phyloP scores from a whole-genome alignment of 2,888 invertebrate genomes.

The Zeuzera pyrina region DNA sequence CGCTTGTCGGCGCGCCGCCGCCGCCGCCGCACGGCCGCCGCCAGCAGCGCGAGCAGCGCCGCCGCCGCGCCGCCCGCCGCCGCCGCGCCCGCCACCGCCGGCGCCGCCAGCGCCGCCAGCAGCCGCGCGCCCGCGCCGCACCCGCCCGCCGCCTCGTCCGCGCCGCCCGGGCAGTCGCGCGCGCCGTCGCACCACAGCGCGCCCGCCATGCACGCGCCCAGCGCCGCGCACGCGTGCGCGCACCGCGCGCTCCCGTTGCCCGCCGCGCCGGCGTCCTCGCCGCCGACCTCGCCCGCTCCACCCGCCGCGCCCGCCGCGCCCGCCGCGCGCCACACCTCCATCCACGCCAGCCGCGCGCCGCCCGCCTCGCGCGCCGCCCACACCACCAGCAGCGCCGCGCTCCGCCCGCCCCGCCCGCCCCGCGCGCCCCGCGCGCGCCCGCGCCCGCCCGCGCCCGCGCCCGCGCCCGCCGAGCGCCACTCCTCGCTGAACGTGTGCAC shows the following conservation, averaged over 20 bases:
- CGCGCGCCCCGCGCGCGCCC: slow-evolving; percentile 85
- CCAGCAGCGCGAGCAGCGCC: slow-evolving; percentile 23
- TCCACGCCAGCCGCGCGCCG: slow-evolving; percentile 83
- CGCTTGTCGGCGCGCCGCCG: slow-evolving; percentile 72
- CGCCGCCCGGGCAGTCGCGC: slow-evolving; percentile 78
- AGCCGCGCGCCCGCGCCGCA: slow-evolving; percentile 57
- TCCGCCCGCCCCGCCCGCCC: slow-evolving; percentile 44
- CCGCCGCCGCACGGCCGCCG: slow-evolving; percentile 34
- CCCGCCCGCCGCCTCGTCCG: slow-evolving; percentile 79
- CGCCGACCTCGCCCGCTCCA: slow-evolving; percentile 19
- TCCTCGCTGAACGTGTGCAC: slow-evolving; percentile 44
- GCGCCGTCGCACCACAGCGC: slow-evolving; percentile 84
- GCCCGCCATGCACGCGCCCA: slow-evolving; percentile 84
- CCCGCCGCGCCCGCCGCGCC: too few species aligned
- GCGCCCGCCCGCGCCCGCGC: slow-evolving; percentile 79
- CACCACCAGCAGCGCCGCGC: slow-evolving; percentile 85
- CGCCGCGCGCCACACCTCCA: slow-evolving; percentile 38
- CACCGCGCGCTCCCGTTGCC: slow-evolving; percentile 47
- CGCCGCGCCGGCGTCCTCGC: slow-evolving; percentile 67
- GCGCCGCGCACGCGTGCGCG: slow-evolving; percentile 74
- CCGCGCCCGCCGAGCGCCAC: slow-evolving; percentile 79
- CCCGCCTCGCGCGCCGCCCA: slow-evolving; percentile 89
- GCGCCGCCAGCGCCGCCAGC: slow-evolving; percentile 75
- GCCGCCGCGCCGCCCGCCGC: slow-evolving; percentile 32
- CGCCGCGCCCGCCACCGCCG: slow-evolving; percentile 76